Evolutionary conservation across 23 tunicate genomes (phyloP).

Genomic region (Corella eumyota): DNA sequence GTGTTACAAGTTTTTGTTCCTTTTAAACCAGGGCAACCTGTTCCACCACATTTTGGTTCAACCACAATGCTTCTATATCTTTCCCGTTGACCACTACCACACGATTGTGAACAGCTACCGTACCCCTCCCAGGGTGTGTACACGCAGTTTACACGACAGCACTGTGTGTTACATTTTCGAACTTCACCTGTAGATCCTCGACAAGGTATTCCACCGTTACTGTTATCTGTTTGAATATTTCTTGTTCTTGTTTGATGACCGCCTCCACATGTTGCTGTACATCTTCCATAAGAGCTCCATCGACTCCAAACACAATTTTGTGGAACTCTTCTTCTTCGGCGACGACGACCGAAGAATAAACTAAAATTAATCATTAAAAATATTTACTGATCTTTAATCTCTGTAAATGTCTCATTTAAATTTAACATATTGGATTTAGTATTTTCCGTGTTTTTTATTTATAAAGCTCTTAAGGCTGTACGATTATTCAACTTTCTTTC

Average conservation of each 20-base stretch:
- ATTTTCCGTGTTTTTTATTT: too few species aligned
- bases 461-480: too few species aligned
- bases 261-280: slow-evolving; percentile 24
- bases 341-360: too few species aligned
- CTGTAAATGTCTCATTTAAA: too few species aligned
- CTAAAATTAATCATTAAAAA: too few species aligned
- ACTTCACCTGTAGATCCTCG: neutral
- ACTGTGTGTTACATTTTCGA: slow-evolving; percentile 6
- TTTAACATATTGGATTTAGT: too few species aligned
- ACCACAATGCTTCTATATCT: slow-evolving; percentile 8
- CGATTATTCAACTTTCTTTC: too few species aligned
- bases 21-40: slow-evolving; percentile 3
- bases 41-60: slow-evolving; percentile 19
- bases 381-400: too few species aligned
- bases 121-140: neutral
- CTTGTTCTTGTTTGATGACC: slow-evolving; percentile 32
- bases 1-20: slow-evolving; percentile 3
- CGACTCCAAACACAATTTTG: slow-evolving; percentile 21
- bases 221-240: neutral
- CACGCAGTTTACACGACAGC: neutral
- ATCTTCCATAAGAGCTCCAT: slow-evolving; percentile 12
- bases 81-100: neutral
- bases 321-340: too few species aligned
- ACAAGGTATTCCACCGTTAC: slow-evolving; percentile 28
- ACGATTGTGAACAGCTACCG: neutral